Evolutionary conservation across 2,888 invertebrate species (phyloP).

Genomic region (Polia nebulosa): DNA sequence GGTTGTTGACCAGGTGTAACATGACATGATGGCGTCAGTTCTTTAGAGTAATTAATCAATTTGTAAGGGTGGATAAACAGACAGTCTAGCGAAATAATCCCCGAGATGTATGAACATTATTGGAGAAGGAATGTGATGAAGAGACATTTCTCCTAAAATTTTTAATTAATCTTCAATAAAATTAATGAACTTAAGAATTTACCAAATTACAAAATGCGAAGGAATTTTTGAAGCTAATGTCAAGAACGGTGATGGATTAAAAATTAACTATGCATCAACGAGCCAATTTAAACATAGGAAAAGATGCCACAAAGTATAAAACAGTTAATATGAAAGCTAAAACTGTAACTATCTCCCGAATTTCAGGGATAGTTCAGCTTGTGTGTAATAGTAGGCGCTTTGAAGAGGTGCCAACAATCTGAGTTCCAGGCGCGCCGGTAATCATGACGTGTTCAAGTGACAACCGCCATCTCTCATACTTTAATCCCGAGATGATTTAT

Average conservation of each 20-base stretch:
- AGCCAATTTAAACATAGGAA: background rate
- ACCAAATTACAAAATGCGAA: too few relatives aligned
- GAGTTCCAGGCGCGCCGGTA: conserved; percentile 52
- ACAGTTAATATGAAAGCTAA: conserved; percentile 39
- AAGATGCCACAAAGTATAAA: conserved; percentile 4
- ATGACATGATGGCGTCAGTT: conserved; percentile 13
- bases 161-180: background rate
- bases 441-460: conserved; percentile 44
- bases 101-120: conserved; percentile 3
- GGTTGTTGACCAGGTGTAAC: conserved; percentile 10
- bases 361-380: conserved; percentile 54
- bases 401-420: conserved; percentile 76
- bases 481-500: conserved; percentile 47
- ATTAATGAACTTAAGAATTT: too few relatives aligned
- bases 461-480: conserved; percentile 47
- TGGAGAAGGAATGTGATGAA: background rate
- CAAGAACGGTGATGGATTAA: background rate
- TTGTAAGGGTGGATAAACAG: conserved; percentile 4
- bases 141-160: background rate
- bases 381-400: conserved; percentile 62
- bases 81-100: background rate
- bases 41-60: conserved; percentile 33
- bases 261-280: background rate
- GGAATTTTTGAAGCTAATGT: too few relatives aligned
- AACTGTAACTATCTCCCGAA: conserved; percentile 51